A percentile compares a stretch with the other conserved stretches of the same genome.
These are phyloP conservation scores for Acronicta aceris DNA, from an alignment of 2,888 invertebrate genomes.

Conservation along the genomic window DNA sequence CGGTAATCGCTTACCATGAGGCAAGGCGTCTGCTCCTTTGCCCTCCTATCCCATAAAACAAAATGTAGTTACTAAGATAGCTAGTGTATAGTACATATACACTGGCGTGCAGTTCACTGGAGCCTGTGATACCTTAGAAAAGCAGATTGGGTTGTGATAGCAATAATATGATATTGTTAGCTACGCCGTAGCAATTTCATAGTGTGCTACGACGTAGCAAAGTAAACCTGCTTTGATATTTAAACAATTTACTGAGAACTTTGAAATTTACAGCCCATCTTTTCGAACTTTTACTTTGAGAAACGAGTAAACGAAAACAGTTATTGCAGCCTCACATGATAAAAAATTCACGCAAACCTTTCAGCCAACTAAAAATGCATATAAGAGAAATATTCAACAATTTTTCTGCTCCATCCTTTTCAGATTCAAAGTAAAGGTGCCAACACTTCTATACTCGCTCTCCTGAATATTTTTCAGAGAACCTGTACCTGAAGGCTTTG, in stretches of 20 bases:
- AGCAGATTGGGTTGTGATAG: background rate
- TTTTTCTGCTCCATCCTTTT: slow-evolving; percentile 21
- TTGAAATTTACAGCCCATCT: background rate
- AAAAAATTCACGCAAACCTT: slow-evolving; percentile 17
- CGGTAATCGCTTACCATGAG: too few species aligned
- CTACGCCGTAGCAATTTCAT: slow-evolving; percentile 13
- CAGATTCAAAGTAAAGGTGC: slow-evolving; percentile 39
- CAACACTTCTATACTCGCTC: slow-evolving; percentile 15
- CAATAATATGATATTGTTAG: background rate
- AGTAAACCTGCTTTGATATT: background rate
- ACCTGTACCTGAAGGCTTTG: slow-evolving; percentile 40
- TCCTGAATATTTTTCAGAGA: slow-evolving; percentile 43
- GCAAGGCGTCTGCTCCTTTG: too few species aligned
- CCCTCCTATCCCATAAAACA: too few species aligned
- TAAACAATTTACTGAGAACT: background rate
- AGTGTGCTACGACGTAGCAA: background rate
- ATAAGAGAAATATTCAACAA: slow-evolving; percentile 34
- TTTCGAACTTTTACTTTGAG: too few species aligned
- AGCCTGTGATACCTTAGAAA: too few species aligned
- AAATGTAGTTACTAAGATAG: too few species aligned
- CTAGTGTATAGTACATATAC: too few species aligned
- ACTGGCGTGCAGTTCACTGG: too few species aligned
- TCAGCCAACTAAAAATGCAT: slow-evolving; percentile 3
- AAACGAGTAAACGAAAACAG: background rate
- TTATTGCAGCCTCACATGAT: slow-evolving; percentile 3